Evolutionary conservation across 2,888 invertebrate species (phyloP).

Genomic region (Agonopterix alstromeriana): DNA sequence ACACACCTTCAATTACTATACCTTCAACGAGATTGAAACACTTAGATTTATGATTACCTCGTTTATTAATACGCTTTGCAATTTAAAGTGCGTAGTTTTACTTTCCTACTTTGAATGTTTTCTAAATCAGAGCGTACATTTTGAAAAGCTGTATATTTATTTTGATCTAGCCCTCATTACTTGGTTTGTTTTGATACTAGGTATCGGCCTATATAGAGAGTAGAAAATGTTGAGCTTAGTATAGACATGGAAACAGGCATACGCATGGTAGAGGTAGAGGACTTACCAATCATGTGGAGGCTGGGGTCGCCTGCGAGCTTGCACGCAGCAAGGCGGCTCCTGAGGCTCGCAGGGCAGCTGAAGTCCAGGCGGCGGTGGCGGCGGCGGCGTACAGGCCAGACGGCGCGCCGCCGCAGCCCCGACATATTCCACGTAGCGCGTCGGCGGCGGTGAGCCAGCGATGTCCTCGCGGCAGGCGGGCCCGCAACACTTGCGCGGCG

Average conservation of each 20-base stretch:
- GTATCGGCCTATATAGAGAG: no score
- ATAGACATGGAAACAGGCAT: no score
- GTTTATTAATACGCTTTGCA: no score
- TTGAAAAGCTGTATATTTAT: no score
- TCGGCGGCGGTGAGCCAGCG: conserved; percentile 58
- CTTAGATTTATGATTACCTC: no score
- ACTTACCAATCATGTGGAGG: conserved; percentile 79
- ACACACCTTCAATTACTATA: conserved; percentile 2
- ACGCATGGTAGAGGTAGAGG: background rate
- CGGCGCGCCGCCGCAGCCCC: conserved; percentile 79
- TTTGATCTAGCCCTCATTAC: no score
- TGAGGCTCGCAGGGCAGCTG: conserved; percentile 67
- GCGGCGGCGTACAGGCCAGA: conserved; percentile 70
- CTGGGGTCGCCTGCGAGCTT: conserved; percentile 74
- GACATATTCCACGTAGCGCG: conserved; percentile 79
- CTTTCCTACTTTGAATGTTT: no score
- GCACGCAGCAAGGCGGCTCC: conserved; percentile 76
- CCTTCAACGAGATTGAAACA: no score
- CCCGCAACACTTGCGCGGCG: conserved; percentile 63
- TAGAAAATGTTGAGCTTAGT: no score
- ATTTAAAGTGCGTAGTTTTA: no score
- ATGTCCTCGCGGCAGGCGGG: conserved; percentile 66
- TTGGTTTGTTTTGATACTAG: no score
- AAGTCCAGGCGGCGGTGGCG: conserved; percentile 65
- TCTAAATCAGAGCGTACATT: no score